Evolutionary conservation across 2,113 vertebrate species (phyloP), one percentile per base, ranked within the genome.

Genomic region (Peromyscus californicus): DNA sequence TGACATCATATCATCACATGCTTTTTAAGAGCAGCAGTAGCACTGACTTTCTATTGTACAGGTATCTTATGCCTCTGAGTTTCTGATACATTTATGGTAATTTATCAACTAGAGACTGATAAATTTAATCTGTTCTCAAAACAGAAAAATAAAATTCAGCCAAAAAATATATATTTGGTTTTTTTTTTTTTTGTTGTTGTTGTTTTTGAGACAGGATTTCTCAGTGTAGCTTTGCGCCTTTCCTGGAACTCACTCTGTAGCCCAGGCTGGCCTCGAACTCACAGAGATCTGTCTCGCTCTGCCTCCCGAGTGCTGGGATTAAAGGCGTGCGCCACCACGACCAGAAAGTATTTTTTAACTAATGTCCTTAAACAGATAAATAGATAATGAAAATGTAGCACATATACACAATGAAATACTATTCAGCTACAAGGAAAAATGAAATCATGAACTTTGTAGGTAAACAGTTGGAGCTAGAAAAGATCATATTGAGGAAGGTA

Each of bases 41-140:
- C 45, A 54, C 3, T 78, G 97, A 94, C 75, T 92, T 93, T 59
- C 57, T 82, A 97, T 75, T 69, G 94, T 93, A 97, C 97, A 88
- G 84, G 88, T 36, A 90, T 93, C 97, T 94, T 88, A 93, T 65
- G 39, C 57, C 36, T 0, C 94, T 79, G 59, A 61, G 96, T 90
- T 98, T 98, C 75, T 97, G 97, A 97, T 78, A 96, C 63, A 88
- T 95, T 88, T 97, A 48, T 96, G 97, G 89, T 70, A n/a, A n/a
- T n/a, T n/a, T n/a, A n/a, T n/a, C n/a, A n/a, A n/a, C n/a, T n/a
- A n/a, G n/a, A n/a, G n/a, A n/a, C n/a, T n/a, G n/a, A n/a, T n/a
- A n/a, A n/a, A n/a, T n/a, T n/a, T n/a, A n/a, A 96, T 92, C 61
- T 97, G 65, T 72, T 67, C 87, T 51, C 95, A 94, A 94, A 92